phyloP scores from a whole-genome alignment of 2,888 invertebrate species.

The Tethea ocularis region DNA sequence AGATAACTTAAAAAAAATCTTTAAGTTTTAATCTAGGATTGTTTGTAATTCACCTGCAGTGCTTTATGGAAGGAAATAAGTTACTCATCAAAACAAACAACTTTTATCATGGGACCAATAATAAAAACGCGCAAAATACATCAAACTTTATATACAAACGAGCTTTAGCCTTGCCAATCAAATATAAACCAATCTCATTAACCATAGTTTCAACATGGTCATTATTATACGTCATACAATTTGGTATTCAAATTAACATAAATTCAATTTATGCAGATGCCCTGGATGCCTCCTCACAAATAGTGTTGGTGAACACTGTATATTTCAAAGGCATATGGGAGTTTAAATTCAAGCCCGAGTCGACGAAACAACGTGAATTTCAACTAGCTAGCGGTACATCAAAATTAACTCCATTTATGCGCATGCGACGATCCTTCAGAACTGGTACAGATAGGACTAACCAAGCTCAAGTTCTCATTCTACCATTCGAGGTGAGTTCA shows the following conservation, averaged over 20 bases:
- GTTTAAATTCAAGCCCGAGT: conserved; percentile 82
- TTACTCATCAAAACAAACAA: too few species aligned
- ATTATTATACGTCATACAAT: too few species aligned
- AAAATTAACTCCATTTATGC: conserved; percentile 85
- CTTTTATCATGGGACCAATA: too few species aligned
- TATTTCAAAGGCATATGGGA: conserved; percentile 90
- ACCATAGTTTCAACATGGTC: too few species aligned
- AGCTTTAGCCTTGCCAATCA: too few species aligned
- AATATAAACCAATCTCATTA: too few species aligned
- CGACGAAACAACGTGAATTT: conserved; percentile 83
- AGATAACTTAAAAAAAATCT: too few species aligned
- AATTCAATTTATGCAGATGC: conserved; percentile 63
- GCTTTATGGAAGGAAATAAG: too few species aligned
- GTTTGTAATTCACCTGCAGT: too few species aligned
- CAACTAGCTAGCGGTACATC: conserved; percentile 62
- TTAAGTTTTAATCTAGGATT: too few species aligned
- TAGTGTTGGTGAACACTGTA: conserved; percentile 87
- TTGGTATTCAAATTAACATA: neutral
- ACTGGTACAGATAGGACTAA: conserved; percentile 76
- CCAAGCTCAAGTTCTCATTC: conserved; percentile 83
- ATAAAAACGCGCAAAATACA: too few species aligned
- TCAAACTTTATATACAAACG: too few species aligned
- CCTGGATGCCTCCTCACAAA: conserved; percentile 77
- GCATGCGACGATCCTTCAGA: conserved; percentile 78
- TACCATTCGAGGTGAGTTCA: conserved; percentile 85